Evolutionary conservation across 2,888 invertebrate genomes (phyloP), one percentile per base, ranked within the genome.

Genomic region (Acleris literana): DNA sequence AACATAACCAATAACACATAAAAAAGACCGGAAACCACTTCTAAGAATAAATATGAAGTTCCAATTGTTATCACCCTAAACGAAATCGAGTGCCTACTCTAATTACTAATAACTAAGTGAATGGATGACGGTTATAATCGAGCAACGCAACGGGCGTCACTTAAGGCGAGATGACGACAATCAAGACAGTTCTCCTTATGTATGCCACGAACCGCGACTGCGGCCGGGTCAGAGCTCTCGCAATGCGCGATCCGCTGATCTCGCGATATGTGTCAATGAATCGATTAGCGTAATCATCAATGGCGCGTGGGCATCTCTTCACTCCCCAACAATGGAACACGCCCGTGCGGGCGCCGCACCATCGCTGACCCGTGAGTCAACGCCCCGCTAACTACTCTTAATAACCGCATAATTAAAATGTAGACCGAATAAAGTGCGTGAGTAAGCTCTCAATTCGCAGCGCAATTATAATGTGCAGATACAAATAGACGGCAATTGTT

Each of bases 321-420:
- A 54, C 18, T 17, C 48, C 39, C 9, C 13, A 49, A 49, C 48
- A 49, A 49, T 44, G 44, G 56, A 48, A 11, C 16, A 43, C 13
- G 5, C 2, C 43, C 16, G 16, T 3, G n/a, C 44, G 5, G 44
- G 44, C 13, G 6, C 16, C 1, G 33, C 7, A 7, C 33, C 33
- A 22, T 60, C 54, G 29, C 29, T 43, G n/a, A 54, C n/a, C 49
- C 22, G 22, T 60, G 64, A 64, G 48, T 64, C 64, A 60, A 39
- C 9, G 54, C 48, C n/a, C 56, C 18, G 46, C 51, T 60, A 65
- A 61, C 61, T 55, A 22, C 44, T 60, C 65, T 65, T 61, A 65
- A 65, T 61, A 46, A 61, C 56, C 20, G 56, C 61, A 61, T 55
- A 56, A 65, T 65, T 65, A 33, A 65, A 61, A 56, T 56, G 60